Conservation (phyloP, 2,888 invertebrate species). For the Drosophila subquinaria region DNA sequence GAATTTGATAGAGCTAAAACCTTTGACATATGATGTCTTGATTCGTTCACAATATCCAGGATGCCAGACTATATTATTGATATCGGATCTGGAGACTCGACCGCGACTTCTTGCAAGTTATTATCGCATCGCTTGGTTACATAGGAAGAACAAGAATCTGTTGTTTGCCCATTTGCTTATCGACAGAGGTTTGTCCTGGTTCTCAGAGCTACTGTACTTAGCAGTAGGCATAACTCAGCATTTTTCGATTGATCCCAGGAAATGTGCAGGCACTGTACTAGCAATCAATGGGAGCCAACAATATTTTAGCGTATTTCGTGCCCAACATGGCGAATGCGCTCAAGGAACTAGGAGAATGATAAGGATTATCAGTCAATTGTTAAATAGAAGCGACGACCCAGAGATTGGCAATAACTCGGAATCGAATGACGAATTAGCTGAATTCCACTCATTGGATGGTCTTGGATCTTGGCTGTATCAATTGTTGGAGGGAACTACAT, state of each 20-base stretch:
- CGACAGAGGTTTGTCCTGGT: slow-evolving; percentile 97
- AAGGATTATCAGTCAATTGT: slow-evolving; percentile 89
- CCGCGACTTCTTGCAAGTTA: slow-evolving; percentile 95
- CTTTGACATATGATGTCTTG: slow-evolving; percentile 97
- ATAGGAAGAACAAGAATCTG: slow-evolving; percentile 97
- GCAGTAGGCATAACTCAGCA: slow-evolving; percentile 93
- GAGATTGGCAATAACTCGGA: slow-evolving; percentile 92
- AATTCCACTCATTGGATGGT: slow-evolving; percentile 94
- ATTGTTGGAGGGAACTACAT: slow-evolving; percentile 97
- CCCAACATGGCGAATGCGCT: slow-evolving; percentile 94
- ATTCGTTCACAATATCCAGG: slow-evolving; percentile 97
- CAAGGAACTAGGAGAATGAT: slow-evolving; percentile 91
- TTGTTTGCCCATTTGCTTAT: slow-evolving; percentile 97
- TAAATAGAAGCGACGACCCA: slow-evolving; percentile 87
- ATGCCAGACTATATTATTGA: slow-evolving; percentile 95
- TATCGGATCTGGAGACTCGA: slow-evolving; percentile 95
- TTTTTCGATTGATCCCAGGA: slow-evolving; percentile 96
- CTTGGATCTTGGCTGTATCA: slow-evolving; percentile 98
- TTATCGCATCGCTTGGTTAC: slow-evolving; percentile 97
- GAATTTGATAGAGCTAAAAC: slow-evolving; percentile 95
- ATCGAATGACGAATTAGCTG: slow-evolving; percentile 86
- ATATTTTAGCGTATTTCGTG: slow-evolving; percentile 99
- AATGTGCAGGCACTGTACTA: slow-evolving; percentile 98
- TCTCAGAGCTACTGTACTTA: slow-evolving; percentile 94
- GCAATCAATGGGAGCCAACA: slow-evolving; percentile 98